phyloP scores from a whole-genome alignment of 1,140 invertebrate genomes.

The Zaprionus tsacasi region DNA sequence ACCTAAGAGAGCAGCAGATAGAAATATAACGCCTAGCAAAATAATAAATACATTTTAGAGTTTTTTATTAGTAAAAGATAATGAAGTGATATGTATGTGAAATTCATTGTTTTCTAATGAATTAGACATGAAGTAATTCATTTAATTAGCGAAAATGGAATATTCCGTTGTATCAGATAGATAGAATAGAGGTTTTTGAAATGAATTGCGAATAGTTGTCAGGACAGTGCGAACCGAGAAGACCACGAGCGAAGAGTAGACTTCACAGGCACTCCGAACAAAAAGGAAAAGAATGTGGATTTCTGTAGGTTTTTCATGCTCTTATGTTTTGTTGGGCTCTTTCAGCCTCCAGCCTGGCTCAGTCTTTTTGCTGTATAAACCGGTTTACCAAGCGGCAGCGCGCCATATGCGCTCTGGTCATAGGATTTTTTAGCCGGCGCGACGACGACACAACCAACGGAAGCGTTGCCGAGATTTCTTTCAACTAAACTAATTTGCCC shows the following conservation, averaged over 20 bases:
- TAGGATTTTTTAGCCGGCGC: constrained; percentile 71
- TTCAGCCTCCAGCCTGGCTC: constrained; percentile 27
- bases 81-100: background rate
- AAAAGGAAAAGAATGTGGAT: constrained; percentile 30
- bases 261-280: constrained; percentile 3
- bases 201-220: background rate
- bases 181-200: background rate
- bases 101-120: background rate
- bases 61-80: background rate
- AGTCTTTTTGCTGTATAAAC: constrained; percentile 48
- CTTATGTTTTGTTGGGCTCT: constrained; percentile 33
- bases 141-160: background rate
- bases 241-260: background rate
- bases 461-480: constrained; percentile 56
- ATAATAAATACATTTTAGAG: background rate
- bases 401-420: constrained; percentile 75
- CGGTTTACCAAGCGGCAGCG: constrained; percentile 58
- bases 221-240: background rate
- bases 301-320: constrained; percentile 43
- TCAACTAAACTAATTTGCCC: constrained; percentile 75
- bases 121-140: background rate
- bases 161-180: background rate
- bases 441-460: constrained; percentile 33
- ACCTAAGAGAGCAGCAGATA: background rate
- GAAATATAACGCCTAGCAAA: background rate